phyloP scores from a whole-genome alignment of 2,888 invertebrate species.

The Autographa gamma region DNA sequence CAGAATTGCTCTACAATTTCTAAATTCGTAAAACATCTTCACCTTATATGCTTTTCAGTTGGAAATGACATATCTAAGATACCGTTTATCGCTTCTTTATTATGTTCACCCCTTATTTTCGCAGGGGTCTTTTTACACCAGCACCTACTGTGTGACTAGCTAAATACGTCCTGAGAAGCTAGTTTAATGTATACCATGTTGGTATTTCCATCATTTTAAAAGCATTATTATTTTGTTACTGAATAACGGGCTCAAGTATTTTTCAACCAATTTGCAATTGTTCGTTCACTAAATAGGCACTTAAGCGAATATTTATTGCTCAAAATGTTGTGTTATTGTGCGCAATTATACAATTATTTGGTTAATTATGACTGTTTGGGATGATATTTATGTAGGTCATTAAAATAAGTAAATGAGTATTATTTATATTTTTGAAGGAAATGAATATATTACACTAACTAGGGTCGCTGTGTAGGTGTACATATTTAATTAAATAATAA shows the following conservation, averaged over 20 bases:
- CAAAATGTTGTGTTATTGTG: constrained; percentile 11
- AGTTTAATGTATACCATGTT: constrained; percentile 51
- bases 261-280: constrained; percentile 45
- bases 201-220: constrained; percentile 41
- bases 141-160: constrained; percentile 65
- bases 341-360: constrained; percentile 22
- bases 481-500: background rate
- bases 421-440: background rate
- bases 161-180: constrained; percentile 58
- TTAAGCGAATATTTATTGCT: constrained; percentile 22
- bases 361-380: constrained; percentile 14
- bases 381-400: constrained; percentile 15
- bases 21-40: too few relatives aligned
- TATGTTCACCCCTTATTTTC: background rate
- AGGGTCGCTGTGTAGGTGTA: too few relatives aligned
- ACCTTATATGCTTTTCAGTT: too few relatives aligned
- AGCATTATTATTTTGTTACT: constrained; percentile 21
- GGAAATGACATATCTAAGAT: too few relatives aligned
- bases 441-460: background rate
- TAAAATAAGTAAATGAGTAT: constrained; percentile 6
- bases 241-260: constrained; percentile 48
- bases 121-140: constrained; percentile 39
- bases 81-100: too few relatives aligned
- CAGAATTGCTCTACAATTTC: too few relatives aligned
- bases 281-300: constrained; percentile 33